Percentiles rank a stretch among this genome's conserved stretches.
Evolutionary conservation across 2,797 vertebrate species (phyloP).

Genomic region (Ispidina picta): DNA sequence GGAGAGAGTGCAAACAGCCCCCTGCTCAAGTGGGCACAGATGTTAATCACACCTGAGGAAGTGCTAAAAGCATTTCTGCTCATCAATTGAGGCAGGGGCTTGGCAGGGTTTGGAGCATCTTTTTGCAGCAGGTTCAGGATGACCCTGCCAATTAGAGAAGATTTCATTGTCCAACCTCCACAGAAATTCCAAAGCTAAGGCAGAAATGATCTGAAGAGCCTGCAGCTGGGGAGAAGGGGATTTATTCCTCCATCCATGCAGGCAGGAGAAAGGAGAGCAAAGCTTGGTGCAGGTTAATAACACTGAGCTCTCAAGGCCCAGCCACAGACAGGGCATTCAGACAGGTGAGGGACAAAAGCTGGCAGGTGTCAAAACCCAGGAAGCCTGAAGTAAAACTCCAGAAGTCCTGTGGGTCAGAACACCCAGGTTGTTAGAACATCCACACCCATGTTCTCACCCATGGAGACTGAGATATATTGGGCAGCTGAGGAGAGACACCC

Average conservation of each 20-base stretch:
- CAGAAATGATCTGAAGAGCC: background rate
- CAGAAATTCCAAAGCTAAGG: background rate
- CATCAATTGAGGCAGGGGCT: accelerated
- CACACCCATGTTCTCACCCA: background rate
- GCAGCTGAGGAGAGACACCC: background rate
- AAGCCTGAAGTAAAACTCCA: background rate
- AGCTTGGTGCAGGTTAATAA: background rate
- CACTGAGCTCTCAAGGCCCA: background rate
- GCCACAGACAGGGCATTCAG: background rate
- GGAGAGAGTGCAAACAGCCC: background rate
- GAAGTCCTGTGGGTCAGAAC: background rate
- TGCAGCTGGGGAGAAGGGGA: background rate
- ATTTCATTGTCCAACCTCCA: background rate
- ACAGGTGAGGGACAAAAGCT: background rate
- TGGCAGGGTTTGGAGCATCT: background rate
- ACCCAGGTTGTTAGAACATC: background rate
- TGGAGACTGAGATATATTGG: background rate
- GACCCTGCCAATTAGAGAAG: background rate
- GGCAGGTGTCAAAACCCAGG: background rate
- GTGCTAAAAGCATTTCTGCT: background rate
- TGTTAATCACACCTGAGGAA: background rate
- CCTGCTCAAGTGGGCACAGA: background rate
- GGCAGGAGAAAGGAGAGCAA: background rate
- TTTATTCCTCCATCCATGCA: background rate
- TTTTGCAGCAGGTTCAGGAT: background rate